Percentiles rank a stretch among this genome's conserved stretches.
phyloP scores from a whole-genome alignment of 2,797 vertebrate genomes.

The Tapirus indicus region DNA sequence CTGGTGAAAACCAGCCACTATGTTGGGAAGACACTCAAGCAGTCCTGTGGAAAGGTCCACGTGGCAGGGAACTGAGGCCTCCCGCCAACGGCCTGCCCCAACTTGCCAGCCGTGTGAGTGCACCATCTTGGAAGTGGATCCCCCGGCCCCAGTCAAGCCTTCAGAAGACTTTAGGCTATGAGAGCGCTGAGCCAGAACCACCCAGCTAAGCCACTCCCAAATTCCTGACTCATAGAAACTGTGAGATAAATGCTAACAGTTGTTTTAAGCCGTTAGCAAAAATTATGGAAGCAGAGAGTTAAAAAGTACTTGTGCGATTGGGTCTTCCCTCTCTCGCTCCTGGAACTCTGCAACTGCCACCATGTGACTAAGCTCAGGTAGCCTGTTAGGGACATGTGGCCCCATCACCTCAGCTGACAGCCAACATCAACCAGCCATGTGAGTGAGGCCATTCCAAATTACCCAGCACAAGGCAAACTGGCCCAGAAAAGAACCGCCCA shows the following conservation, averaged over 20 bases:
- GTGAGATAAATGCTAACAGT: not conserved
- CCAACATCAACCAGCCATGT: not conserved
- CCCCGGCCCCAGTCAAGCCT: not conserved
- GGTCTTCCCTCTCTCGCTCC: not conserved
- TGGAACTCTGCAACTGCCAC: not conserved
- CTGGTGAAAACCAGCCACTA: not conserved
- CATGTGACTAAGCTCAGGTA: not conserved
- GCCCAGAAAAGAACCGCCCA: not conserved
- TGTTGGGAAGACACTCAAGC: not conserved
- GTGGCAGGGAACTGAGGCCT: not conserved
- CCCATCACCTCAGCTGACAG: not conserved
- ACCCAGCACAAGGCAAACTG: not conserved
- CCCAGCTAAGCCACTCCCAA: not conserved
- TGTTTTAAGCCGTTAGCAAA: constrained; percentile 32
- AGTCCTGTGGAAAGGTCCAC: not conserved
- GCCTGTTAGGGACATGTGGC: not conserved
- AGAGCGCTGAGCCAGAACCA: constrained; percentile 14
- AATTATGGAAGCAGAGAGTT: not conserved
- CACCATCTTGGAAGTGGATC: not conserved
- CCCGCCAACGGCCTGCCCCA: not conserved
- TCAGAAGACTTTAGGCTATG: not conserved
- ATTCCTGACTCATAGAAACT: not conserved
- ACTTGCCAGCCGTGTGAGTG: not conserved
- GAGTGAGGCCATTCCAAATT: not conserved
- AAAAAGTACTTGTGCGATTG: not conserved